Percentiles rank a stretch among this genome's conserved stretches.
phyloP scores from a whole-genome alignment of 2,797 vertebrate species.

The Sebastiscus tertius region DNA sequence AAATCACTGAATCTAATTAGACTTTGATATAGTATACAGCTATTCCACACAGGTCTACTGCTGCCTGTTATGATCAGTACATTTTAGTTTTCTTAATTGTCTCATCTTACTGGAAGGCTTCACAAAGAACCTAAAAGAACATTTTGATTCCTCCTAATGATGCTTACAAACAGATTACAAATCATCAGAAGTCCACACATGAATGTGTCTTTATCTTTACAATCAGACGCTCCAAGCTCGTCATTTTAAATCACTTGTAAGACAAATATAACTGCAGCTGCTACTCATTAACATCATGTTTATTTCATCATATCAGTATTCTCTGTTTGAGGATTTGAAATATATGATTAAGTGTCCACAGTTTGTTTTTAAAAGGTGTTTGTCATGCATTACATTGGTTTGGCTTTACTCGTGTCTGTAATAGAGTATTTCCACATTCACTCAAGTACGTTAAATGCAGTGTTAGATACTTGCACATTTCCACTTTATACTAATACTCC shows the following conservation, averaged over 20 bases:
- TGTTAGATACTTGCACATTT: background rate
- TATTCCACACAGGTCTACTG: too few relatives aligned
- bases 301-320: background rate
- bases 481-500: background rate
- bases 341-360: background rate
- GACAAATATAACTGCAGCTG: background rate
- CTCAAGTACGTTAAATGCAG: background rate
- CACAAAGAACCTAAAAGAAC: too few relatives aligned
- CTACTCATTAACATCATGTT: background rate
- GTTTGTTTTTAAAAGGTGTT: background rate
- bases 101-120: too few relatives aligned
- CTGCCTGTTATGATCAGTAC: too few relatives aligned
- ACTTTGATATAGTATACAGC: too few relatives aligned
- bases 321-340: background rate
- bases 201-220: too few relatives aligned
- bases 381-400: background rate
- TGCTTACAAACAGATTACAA: too few relatives aligned
- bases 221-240: fast-evolving
- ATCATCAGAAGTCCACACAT: too few relatives aligned
- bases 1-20: too few relatives aligned
- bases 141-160: too few relatives aligned
- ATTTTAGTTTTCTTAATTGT: too few relatives aligned
- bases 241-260: background rate
- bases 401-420: background rate
- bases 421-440: background rate